Base-by-base conservation (phyloP, 2,113 vertebrate genomes). In the Bolborhynchus lineola region DNA sequence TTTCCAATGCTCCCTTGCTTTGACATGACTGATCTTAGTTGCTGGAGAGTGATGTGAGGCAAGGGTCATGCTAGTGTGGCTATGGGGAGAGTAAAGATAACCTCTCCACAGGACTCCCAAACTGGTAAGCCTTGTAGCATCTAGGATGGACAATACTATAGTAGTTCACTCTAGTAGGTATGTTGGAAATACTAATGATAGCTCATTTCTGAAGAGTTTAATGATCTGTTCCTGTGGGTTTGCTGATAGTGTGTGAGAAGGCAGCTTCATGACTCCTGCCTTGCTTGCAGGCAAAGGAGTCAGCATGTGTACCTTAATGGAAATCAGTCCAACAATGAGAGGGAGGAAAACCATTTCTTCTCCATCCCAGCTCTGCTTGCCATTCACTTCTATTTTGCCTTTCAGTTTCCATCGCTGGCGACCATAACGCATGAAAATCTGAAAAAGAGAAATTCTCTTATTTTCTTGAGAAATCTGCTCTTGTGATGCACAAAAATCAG, bases 361-460 rank as follows among this genome's bases (percentile, higher is more conserved):
- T 88, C 99, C 99, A 1, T 99, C 99, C 99, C 99, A 99, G 92
- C 98, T 99, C 95, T 99, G 99, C 81, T 98, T 98, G 96, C 99
- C 99, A 37, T 99, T 99, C n/a, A 98, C 98, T 97, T 99, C 99
- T 82, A 99, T 99, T 95, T 98, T 99, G 64, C 99, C 99, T 96
- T 99, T 99, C 83, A 99, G 97, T 96, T 99, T 99, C 99, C 99
- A 99, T 20, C 99, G 97, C 97, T 99, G 99, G 17, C 99, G 98
- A 35, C 99, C 99, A 0, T 99, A 99, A 72, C 99, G 98, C 99
- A 99, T 99, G 84, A 99, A 99, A 96, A 99, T 99, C 99, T 99
- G 69, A 24, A 72, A 77, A 20, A 78, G 52, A 68, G 50, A 91
- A 88, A 37, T 33, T 18, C 18, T 70, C 57, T 81, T 31, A 75